Evolutionary conservation across 1,140 invertebrate genomes (phyloP).

Genomic region (Phenacoccus solenopsis): DNA sequence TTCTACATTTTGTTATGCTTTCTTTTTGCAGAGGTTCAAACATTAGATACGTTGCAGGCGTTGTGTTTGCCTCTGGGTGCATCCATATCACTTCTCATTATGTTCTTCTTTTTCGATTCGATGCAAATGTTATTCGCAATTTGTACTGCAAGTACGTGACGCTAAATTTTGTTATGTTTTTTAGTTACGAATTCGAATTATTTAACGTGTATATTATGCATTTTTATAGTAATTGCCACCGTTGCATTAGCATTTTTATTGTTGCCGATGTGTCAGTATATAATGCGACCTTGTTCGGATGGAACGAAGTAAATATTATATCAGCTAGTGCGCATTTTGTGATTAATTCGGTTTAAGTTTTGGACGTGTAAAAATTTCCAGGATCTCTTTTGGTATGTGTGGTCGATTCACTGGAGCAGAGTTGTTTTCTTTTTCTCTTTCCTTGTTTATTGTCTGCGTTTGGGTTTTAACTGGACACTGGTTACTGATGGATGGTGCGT

Average conservation of each 20-base stretch:
- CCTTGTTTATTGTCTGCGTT: conserved; percentile 85
- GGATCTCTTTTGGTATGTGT: conserved; percentile 81
- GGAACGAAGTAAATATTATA: conserved; percentile 45
- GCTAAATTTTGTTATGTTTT: not conserved
- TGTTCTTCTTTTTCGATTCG: conserved; percentile 99
- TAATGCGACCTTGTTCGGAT: conserved; percentile 75
- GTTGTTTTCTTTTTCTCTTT: conserved; percentile 80
- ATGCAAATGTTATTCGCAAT: conserved; percentile 96
- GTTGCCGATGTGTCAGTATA: conserved; percentile 93
- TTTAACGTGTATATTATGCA: conserved; percentile 7
- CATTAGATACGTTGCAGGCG: conserved; percentile 91
- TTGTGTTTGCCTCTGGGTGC: conserved; percentile 90
- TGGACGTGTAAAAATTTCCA: conserved; percentile 30
- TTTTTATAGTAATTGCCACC: conserved; percentile 77
- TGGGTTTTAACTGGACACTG: conserved; percentile 96
- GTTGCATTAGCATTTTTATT: conserved; percentile 90
- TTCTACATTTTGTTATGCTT: conserved; percentile 16
- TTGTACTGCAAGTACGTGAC: conserved; percentile 81
- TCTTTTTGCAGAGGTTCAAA: conserved; percentile 65
- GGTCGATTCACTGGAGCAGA: conserved; percentile 86
- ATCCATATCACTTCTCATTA: conserved; percentile 86
- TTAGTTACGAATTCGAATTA: not conserved
- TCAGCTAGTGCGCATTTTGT: no score
- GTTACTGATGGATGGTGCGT: conserved; percentile 87
- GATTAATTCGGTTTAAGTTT: no score